Evolutionary conservation across 2,797 vertebrate genomes (phyloP).

Genomic region (Malurus leucopterus): DNA sequence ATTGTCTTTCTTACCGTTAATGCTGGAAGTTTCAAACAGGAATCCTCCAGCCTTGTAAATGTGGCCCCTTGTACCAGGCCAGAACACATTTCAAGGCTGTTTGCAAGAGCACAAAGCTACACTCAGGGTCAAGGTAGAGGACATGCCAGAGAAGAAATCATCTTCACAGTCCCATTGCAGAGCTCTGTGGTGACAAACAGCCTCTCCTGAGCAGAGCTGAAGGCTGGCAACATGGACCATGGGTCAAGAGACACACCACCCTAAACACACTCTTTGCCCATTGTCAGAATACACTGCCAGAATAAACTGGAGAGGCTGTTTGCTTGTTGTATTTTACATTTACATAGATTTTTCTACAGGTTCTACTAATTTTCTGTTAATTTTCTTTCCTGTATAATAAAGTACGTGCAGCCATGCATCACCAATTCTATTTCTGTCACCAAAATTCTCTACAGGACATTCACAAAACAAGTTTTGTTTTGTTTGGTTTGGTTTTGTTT

Average conservation of each 20-base stretch:
- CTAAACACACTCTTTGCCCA: neutral
- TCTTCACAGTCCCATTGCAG: neutral
- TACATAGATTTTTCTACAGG: neutral
- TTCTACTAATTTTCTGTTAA: neutral
- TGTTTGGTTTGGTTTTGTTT: no score
- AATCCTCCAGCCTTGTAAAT: neutral
- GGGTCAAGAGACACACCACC: neutral
- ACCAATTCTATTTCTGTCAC: neutral
- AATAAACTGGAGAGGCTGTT: neutral
- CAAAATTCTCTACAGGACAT: neutral
- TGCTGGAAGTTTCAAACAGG: neutral
- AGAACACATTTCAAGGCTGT: neutral
- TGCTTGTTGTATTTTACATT: neutral
- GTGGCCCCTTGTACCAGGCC: neutral
- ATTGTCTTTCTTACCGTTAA: neutral
- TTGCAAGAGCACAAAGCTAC: neutral
- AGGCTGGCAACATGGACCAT: accelerated
- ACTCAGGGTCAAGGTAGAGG: neutral
- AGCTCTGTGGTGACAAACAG: neutral
- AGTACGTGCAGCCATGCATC: neutral
- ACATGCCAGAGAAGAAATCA: neutral
- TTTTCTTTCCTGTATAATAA: neutral
- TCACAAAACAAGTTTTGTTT: neutral
- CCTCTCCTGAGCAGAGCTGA: neutral
- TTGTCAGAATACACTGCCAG: neutral